Evolutionary conservation across 2,797 vertebrate genomes (phyloP), one percentile per base, ranked within the genome.

Genomic region (Propithecus perrieri): DNA sequence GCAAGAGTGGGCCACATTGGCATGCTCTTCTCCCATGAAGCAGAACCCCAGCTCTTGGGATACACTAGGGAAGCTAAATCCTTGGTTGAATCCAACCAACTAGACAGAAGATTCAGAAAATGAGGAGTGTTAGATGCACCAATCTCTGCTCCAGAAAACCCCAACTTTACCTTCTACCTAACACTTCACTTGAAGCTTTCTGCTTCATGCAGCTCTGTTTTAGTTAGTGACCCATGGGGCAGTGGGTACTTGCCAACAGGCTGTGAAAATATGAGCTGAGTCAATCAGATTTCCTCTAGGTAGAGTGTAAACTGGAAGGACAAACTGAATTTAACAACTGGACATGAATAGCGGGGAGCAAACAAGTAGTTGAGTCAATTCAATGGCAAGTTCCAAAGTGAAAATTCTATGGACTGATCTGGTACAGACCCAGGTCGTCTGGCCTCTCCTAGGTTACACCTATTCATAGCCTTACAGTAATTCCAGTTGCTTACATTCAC

Each of bases 251-350:
- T 84, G 50, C 18, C 41, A 92, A 18, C 7, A 55, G 83, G 14
- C 85, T 93, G 5, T 69, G 75, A 94, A 94, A 85, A 87, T 46
- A 41, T 7, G 15, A 81, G 20, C 33, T 46, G 67, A 92, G 20
- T 90, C 63, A 53, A 46, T 91, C 22, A 35, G 55, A 85, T 93
- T 91, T 75, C 91, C 86, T 91, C 55, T 92, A n/a, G 41, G 8
- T 9, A 13, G 30, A 41, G 4, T 41, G 59, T 5, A 83, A 75
- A 72, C 48, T 48, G n/a, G 48, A 94, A 85, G 65, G 24, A 26
- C 15, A 94, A 91, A 79, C 75, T 81, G 69, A 83, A 61, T 71
- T 75, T 91, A 69, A 84, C 33, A 71, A 67, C 74, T 89, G n/a
- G 53, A 94, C 96, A 86, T 48, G 5, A 3, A 80, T 28, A n/a